Conservation (phyloP, 2,797 vertebrate genomes). For the Tokudaia tokunoshimensis region DNA sequence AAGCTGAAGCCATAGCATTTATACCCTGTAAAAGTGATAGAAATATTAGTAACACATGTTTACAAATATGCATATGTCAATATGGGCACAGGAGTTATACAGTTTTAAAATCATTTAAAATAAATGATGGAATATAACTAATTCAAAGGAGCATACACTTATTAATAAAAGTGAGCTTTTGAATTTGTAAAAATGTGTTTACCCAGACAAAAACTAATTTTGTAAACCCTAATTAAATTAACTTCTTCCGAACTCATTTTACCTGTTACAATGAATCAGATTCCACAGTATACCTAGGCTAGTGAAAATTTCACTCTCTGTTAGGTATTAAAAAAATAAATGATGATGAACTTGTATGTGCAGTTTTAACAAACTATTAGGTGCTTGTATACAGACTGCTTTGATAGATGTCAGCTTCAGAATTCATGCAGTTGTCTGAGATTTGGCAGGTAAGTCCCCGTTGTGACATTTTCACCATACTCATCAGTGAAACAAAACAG, state of each 20-base stretch:
- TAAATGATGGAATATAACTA: background rate
- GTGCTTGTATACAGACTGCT: slow-evolving; percentile 43
- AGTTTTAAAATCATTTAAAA: background rate
- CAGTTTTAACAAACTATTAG: slow-evolving; percentile 67
- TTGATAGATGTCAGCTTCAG: slow-evolving; percentile 69
- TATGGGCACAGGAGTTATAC: background rate
- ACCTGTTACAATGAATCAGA: background rate
- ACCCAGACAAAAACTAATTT: slow-evolving; percentile 5
- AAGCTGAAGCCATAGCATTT: background rate
- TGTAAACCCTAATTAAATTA: slow-evolving; percentile 34
- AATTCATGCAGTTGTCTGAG: slow-evolving; percentile 58
- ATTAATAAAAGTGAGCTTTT: slow-evolving; percentile 47
- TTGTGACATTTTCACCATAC: slow-evolving; percentile 10
- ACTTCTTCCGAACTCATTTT: background rate
- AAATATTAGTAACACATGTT: background rate
- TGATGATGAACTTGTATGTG: slow-evolving; percentile 41
- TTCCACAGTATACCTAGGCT: background rate
- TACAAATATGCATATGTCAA: background rate
- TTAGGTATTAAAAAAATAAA: slow-evolving; percentile 63
- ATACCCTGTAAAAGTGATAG: background rate
- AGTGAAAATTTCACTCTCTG: background rate
- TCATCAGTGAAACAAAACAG: slow-evolving; percentile 46
- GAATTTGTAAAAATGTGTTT: slow-evolving; percentile 22
- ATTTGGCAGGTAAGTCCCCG: slow-evolving; percentile 60
- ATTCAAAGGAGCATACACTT: background rate